These are phyloP conservation scores for Mimumesa dahlbomi DNA, from an alignment of 2,888 invertebrate genomes.

Conservation along the genomic window DNA sequence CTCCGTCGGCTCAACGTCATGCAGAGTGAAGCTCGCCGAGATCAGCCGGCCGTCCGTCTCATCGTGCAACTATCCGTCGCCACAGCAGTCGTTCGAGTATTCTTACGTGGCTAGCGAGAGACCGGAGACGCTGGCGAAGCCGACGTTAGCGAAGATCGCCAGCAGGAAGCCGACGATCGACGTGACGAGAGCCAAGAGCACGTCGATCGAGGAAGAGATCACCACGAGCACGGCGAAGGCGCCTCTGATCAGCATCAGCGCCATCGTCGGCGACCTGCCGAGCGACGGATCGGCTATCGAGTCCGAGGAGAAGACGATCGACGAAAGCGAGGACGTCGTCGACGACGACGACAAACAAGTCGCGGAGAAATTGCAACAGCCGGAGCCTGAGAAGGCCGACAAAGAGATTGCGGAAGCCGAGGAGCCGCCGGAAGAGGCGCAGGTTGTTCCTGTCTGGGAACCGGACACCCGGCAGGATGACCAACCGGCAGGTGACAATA, in stretches of 20 bases:
- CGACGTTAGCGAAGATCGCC: slow-evolving; percentile 36
- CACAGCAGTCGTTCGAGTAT: slow-evolving; percentile 81
- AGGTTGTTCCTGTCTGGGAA: slow-evolving; percentile 77
- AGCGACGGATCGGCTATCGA: slow-evolving; percentile 75
- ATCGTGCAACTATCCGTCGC: slow-evolving; percentile 78
- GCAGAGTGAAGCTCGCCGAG: slow-evolving; percentile 77
- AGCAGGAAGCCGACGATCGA: slow-evolving; percentile 56
- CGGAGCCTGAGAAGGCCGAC: slow-evolving; percentile 29
- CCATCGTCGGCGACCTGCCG: slow-evolving; percentile 84
- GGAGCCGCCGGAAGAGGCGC: slow-evolving; percentile 84
- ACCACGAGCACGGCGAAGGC: slow-evolving; percentile 77
- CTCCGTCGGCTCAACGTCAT: slow-evolving; percentile 80
- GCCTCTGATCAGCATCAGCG: slow-evolving; percentile 88
- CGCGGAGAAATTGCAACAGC: slow-evolving; percentile 22
- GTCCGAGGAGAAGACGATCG: slow-evolving; percentile 72
- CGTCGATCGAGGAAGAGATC: slow-evolving; percentile 20
- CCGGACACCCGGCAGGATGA: slow-evolving; percentile 75
- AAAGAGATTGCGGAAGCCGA: slow-evolving; percentile 81
- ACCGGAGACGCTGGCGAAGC: slow-evolving; percentile 36
- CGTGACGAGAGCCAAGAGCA: neutral
- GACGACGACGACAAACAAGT: too few species aligned
- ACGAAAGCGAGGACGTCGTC: too few species aligned
- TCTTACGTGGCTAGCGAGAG: slow-evolving; percentile 64
- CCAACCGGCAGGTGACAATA: slow-evolving; percentile 78
- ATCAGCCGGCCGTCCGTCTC: slow-evolving; percentile 81